Evolutionary conservation across 2,113 vertebrate species (phyloP), one percentile per base, ranked within the genome.

Genomic region (Hemicordylus capensis): DNA sequence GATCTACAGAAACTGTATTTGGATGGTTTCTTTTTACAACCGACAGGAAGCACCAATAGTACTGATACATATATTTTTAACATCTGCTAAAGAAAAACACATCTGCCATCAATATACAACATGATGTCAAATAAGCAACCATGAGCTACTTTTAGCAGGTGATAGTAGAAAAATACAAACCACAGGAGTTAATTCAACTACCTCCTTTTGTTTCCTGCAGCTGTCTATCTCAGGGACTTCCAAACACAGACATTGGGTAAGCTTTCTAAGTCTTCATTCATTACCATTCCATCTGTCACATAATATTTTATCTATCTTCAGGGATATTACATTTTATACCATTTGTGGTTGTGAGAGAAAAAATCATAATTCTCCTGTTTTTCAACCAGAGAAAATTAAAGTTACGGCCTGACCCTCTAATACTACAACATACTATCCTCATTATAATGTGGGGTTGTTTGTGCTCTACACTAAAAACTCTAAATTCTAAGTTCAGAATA

Each of bases 231-330:
- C 88, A 94, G 90, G 85, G 94, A 87, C 89, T 86, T 88, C 89
- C 77, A 85, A 92, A 86, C 75, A 92, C 80, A 94, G 95, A 90
- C 89, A 92, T 89, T 91, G 87, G 89, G 89, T 95, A 96, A 95
- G 95, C 95, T 95, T 95, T 89, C 92, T 92, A 95, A 96, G 95
- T 93, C 92, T 91, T 94, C 90, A 90, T 94, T 95, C 91, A 93
- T 89, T 93, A 90, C 89, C 86, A 85, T 84, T 82, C 94, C 94
- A 96, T 96, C 94, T 96, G 95, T 95, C 93, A 94, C 90, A 95
- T 81, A 93, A 88, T 92, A 93, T 90, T 94, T 95, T 93, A 89
- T 86, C 73, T 88, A 59, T 91, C 59, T 85, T 94, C 92, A 92
- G 85, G 95, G 89, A 86, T 85, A 88, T 7, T 80, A 64, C 31